Evolutionary conservation across 2,797 vertebrate species (phyloP), one percentile per base, ranked within the genome.

Genomic region (Pygocentrus nattereri): DNA sequence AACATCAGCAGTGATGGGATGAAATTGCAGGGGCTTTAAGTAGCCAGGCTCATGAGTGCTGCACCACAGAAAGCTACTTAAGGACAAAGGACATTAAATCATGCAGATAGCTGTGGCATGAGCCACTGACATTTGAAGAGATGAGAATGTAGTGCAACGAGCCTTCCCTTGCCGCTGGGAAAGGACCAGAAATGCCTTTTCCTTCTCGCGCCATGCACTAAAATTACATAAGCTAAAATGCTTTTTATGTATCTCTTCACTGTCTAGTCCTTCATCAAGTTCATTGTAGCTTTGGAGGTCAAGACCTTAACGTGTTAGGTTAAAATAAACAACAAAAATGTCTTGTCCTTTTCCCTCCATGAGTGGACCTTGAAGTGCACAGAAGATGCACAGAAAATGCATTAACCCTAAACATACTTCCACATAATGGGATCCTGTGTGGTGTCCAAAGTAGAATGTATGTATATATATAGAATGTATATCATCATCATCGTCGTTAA

Each of bases 1-100:
- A 77, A 80, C 84, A 76, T 73, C 76, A 82, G 50, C 64, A 56
- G 52, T 21, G 64, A 71, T 31, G 70, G 79, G 79, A 76, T 77
- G 67, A 84, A 85, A 85, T 78, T 76, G 67, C 67, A 73, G 72
- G 59, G 58, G 64, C 76, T 84, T 74, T 86, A 86, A 82, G 88
- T 76, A 82, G 27, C 64, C 75, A 62, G 82, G 56, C 75, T 88
- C 83, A 82, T 84, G 85, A 85, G 67, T 82, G 75, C 86, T 88
- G 88, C 82, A 86, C 89, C 84, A 85, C 44, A 78, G 68, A 77
- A 86, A 89, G 88, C 85, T 83, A 85, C 85, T 89, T 86, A 74
- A 87, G 78, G 72, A 84, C 82, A 87, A 76, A 71, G 54, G 83
- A 77, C 65, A 27, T 84, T 83, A 81, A 78, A 84, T 89, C 68